These are phyloP conservation scores for Nothoprocta pentlandii DNA, from an alignment of 2,113 vertebrate species.

Conservation along the genomic window DNA sequence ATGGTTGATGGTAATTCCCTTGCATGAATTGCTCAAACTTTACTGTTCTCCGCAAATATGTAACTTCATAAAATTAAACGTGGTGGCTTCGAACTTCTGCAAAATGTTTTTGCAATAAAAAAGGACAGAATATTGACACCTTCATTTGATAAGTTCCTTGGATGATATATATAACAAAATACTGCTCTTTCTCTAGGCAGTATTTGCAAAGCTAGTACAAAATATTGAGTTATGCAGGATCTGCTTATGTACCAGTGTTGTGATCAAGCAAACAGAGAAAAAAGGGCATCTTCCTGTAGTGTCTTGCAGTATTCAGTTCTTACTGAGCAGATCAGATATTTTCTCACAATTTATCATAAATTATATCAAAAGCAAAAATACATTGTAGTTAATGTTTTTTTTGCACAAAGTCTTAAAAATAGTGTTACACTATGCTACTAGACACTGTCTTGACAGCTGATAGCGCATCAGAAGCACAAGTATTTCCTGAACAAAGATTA, in stretches of 20 bases:
- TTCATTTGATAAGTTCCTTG: background rate
- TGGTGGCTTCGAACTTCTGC: background rate
- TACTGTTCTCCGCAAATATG: background rate
- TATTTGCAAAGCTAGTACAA: background rate
- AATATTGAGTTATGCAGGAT: background rate
- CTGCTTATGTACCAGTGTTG: background rate
- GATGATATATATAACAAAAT: background rate
- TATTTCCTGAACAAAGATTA: constrained; percentile 39
- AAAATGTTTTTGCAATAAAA: background rate
- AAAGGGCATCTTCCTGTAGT: background rate
- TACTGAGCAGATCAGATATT: background rate
- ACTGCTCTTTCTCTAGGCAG: background rate
- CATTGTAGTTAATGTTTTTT: constrained; percentile 63
- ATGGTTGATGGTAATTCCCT: background rate
- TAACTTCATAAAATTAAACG: background rate
- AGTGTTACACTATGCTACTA: constrained; percentile 24
- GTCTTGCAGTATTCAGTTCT: background rate
- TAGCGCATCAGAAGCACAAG: constrained; percentile 53
- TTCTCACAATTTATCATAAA: constrained; percentile 21
- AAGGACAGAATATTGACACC: background rate
- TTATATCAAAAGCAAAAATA: background rate
- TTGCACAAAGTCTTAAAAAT: constrained; percentile 44
- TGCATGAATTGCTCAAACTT: background rate
- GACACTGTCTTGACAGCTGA: constrained; percentile 47
- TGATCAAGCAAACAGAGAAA: background rate